These are phyloP conservation scores for Probosciger aterrimus DNA, from an alignment of 2,113 vertebrate species.

Conservation along the genomic window DNA sequence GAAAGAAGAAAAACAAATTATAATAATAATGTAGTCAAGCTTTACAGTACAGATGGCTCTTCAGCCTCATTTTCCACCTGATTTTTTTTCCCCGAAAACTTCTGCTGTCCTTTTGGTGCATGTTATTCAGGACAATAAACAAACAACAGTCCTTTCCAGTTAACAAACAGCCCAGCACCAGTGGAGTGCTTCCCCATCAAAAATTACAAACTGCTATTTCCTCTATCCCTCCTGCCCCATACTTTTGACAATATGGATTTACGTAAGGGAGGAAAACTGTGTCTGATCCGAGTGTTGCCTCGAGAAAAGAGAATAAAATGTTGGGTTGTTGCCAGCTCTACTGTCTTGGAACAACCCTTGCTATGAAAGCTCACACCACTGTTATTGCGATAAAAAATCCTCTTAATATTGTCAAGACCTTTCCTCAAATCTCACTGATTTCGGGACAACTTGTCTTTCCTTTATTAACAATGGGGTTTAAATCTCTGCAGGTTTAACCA, in stretches of 20 bases:
- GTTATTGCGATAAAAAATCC: background rate
- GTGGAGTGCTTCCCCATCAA: background rate
- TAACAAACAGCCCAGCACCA: background rate
- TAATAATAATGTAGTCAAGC: background rate
- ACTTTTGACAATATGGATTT: background rate
- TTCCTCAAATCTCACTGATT: background rate
- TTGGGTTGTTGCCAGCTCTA: conserved; percentile 20
- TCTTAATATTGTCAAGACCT: background rate
- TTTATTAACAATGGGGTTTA: background rate
- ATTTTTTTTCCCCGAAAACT: background rate
- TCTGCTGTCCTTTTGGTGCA: background rate
- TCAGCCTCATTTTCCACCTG: background rate
- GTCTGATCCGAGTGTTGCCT: background rate
- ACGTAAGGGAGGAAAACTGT: background rate
- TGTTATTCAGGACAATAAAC: background rate
- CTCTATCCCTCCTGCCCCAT: background rate
- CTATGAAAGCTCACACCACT: background rate
- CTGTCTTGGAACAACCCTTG: conserved; percentile 30
- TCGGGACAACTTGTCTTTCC: background rate
- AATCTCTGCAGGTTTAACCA: background rate
- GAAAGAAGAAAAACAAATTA: background rate
- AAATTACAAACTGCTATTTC: background rate
- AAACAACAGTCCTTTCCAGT: background rate
- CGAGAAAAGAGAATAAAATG: conserved; percentile 2
- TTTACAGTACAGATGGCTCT: background rate